Conservation (phyloP, 2,797 vertebrate species). For the Thripadectes ignobilis region DNA sequence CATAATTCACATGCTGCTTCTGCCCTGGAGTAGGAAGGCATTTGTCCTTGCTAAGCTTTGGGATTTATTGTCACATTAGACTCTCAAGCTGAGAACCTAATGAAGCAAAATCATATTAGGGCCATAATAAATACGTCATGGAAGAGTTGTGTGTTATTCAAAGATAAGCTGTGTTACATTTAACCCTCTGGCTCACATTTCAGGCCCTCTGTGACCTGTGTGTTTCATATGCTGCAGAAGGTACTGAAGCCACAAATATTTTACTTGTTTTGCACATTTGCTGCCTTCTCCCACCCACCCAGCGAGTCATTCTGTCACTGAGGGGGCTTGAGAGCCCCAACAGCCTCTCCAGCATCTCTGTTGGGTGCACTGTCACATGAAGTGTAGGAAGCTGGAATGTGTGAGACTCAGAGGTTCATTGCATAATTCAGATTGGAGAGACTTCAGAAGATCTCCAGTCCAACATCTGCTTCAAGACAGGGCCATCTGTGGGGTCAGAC, state of each 20-base stretch:
- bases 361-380: background rate
- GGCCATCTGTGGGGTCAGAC: background rate
- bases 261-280: background rate
- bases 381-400: background rate
- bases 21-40: background rate
- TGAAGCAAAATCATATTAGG: background rate
- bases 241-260: background rate
- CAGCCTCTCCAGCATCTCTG: background rate
- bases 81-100: background rate
- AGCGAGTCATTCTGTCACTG: background rate
- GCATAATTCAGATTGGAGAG: background rate
- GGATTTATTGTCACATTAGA: background rate
- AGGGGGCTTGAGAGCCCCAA: background rate
- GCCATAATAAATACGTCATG: background rate
- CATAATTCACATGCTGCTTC: background rate
- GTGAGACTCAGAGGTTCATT: fast-evolving
- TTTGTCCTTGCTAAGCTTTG: background rate
- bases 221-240: background rate
- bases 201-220: background rate
- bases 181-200: background rate
- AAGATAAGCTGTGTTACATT: background rate
- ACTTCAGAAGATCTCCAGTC: background rate
- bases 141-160: background rate
- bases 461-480: background rate
- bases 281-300: background rate